Conservation (phyloP, 2,888 invertebrate genomes). For the Creontiades dilutus region DNA sequence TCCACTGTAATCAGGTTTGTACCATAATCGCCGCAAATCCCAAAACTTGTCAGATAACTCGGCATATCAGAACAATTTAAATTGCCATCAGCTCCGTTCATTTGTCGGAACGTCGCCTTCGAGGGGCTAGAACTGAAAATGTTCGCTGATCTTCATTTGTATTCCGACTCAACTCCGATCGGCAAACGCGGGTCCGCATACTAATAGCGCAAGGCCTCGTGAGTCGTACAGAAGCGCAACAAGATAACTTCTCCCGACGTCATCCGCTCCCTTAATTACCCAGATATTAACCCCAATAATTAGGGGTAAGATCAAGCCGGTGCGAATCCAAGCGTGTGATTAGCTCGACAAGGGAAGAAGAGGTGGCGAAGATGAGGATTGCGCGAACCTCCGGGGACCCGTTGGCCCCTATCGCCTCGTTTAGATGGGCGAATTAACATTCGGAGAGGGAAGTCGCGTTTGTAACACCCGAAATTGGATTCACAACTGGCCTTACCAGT, state of each 20-base stretch:
- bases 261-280: slow-evolving; percentile 21
- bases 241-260: slow-evolving; percentile 1
- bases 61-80: slow-evolving; percentile 5
- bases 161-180: slow-evolving; percentile 41
- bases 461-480: too few species aligned
- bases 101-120: background rate
- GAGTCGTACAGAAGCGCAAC: slow-evolving; percentile 44
- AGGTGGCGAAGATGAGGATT: slow-evolving; percentile 34
- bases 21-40: too few species aligned
- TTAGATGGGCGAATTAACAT: background rate
- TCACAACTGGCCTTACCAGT: too few species aligned
- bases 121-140: background rate
- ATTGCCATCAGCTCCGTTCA: slow-evolving; percentile 19
- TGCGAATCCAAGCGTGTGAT: slow-evolving; percentile 46
- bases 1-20: too few species aligned
- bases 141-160: slow-evolving; percentile 40
- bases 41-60: background rate
- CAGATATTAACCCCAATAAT: slow-evolving; percentile 24
- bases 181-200: slow-evolving; percentile 33
- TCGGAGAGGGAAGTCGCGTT: background rate
- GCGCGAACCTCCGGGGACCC: background rate
- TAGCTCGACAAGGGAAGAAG: background rate
- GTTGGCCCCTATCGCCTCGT: background rate
- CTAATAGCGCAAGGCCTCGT: slow-evolving; percentile 8
- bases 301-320: background rate